Evolutionary conservation across 2,888 invertebrate species (phyloP), one percentile per base, ranked within the genome.

Genomic region (Orthosia incerta): DNA sequence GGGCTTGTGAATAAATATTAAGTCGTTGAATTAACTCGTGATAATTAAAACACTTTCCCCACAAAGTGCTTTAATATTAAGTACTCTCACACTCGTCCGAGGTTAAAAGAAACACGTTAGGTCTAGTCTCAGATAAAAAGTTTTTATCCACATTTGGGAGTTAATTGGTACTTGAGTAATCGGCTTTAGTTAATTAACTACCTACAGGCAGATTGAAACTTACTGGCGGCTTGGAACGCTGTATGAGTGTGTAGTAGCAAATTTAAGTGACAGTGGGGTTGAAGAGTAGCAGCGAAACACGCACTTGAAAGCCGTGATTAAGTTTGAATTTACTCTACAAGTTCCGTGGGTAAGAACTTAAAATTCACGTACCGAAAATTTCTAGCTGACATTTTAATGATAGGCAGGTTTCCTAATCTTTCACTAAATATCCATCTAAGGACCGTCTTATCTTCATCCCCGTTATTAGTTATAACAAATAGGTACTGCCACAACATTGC

Each of bases 11-110:
- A 76, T 63, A 48, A 59, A 71, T 53, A 53, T 59, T 53, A 59
- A 60, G 51, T 46, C 53, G 9, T 62, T 57, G n/a, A 62, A 53
- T 26, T 62, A 73, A 53, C 51, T 63, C 57, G 53, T 63, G 31
- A 67, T 74, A 50, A 59, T 67, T 78, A 55, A 51, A 56, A 66
- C 46, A 55, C 20, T 53, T 61, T 50, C 1, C n/a, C 13, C 13
- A 50, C 5, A n/a, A 71, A 63, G 57, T 60, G 23, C 15, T 79
- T 71, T 60, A 63, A 20, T 53, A 78, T 63, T 2, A 51, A 59
- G 26, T 39, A 23, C 20, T 62, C 59, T 51, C 3, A 31, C 31
- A 50, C 53, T 59, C 39, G 20, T 39, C 20, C 0, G 51, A 13
- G 23, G 15, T 48, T 46, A 23, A 50, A 5, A 55, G 9, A 55